Percentiles rank a stretch among this genome's conserved stretches.
Conservation (phyloP, 2,797 vertebrate genomes). For the Heterohyrax brucei region DNA sequence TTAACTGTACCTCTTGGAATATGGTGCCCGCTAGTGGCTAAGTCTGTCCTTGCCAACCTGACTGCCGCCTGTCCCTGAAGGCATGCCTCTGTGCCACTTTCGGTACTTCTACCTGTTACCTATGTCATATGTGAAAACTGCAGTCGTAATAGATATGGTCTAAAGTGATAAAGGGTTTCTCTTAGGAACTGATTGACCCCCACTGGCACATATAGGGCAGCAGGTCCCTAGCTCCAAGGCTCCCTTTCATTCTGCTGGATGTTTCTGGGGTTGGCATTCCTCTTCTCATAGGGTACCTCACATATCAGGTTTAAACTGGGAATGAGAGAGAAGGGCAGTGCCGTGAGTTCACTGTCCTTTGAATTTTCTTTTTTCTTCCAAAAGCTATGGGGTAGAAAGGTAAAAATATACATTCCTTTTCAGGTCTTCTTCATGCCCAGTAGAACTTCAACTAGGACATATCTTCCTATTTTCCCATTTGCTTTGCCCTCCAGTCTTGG, state of each 20-base stretch:
- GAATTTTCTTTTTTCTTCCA: slow-evolving; percentile 7
- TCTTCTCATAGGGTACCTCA: neutral
- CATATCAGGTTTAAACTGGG: neutral
- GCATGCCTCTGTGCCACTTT: neutral
- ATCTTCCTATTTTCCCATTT: neutral
- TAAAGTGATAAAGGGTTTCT: neutral
- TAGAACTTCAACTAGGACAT: neutral
- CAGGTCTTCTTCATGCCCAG: neutral
- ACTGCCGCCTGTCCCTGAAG: neutral
- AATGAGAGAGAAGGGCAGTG: neutral
- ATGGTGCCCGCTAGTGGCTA: neutral
- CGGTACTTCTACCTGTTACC: neutral
- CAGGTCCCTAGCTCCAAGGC: neutral
- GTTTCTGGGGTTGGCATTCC: neutral
- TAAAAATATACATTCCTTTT: neutral
- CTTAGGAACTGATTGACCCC: neutral
- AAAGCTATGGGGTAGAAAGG: neutral
- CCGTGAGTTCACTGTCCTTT: neutral
- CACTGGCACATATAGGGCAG: neutral
- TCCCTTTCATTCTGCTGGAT: neutral
- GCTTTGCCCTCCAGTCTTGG: neutral
- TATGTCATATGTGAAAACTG: neutral
- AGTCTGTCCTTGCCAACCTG: neutral
- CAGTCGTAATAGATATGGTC: neutral
- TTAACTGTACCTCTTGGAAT: neutral